These are phyloP conservation scores for Heliconius cydno DNA, from an alignment of 2,888 invertebrate genomes.

Conservation along the genomic window DNA sequence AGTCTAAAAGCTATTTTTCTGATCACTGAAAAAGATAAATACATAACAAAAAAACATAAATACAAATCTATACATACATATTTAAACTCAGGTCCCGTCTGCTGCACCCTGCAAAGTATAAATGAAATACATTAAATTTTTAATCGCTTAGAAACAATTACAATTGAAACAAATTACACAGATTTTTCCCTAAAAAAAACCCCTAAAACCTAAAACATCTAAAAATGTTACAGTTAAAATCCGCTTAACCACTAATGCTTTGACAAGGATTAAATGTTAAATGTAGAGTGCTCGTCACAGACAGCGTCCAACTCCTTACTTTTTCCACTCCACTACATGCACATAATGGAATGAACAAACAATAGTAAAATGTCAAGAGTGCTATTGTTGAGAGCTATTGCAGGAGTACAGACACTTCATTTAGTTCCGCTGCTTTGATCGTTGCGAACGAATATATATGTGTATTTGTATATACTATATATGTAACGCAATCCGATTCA, in stretches of 20 bases:
- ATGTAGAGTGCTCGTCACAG: conserved; percentile 52
- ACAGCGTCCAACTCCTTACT: conserved; percentile 62
- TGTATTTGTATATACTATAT: background rate
- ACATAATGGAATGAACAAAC: conserved; percentile 65
- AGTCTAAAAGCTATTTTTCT: too few relatives aligned
- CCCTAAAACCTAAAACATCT: conserved; percentile 5
- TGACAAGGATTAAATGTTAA: conserved; percentile 46
- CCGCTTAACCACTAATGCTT: conserved; percentile 41
- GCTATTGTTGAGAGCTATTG: conserved; percentile 58
- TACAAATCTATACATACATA: too few relatives aligned
- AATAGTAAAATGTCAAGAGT: conserved; percentile 61
- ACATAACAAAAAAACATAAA: too few relatives aligned
- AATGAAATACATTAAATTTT: background rate
- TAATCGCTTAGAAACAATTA: background rate
- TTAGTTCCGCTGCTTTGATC: conserved; percentile 42
- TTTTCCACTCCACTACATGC: conserved; percentile 67
- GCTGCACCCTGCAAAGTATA: background rate
- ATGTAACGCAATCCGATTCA: conserved; percentile 28
- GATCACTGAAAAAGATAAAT: too few relatives aligned
- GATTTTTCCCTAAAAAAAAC: background rate
- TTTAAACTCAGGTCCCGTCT: background rate
- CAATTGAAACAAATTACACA: background rate
- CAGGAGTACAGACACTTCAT: conserved; percentile 42
- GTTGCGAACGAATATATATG: conserved; percentile 7
- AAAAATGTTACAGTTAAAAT: conserved; percentile 33